Conservation (phyloP, 1,140 invertebrate species). For the Cheumatopsyche charites region DNA sequence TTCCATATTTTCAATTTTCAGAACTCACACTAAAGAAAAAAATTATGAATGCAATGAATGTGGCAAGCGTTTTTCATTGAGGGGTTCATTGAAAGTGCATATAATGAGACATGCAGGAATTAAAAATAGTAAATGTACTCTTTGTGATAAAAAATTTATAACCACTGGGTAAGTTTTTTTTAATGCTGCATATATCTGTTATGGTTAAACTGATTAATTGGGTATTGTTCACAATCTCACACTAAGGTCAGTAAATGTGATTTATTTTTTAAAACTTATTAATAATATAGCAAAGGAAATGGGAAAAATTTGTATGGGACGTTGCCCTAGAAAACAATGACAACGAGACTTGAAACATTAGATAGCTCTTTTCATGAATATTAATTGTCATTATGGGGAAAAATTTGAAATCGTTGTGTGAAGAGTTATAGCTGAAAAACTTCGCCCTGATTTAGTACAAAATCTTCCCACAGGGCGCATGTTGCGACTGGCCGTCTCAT, state of each 20-base stretch:
- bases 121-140: slow-evolving; percentile 28
- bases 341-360: neutral
- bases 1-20: slow-evolving; percentile 17
- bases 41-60: slow-evolving; percentile 43
- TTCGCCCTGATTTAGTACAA: too few species aligned
- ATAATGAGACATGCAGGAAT: slow-evolving; percentile 32
- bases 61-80: slow-evolving; percentile 36
- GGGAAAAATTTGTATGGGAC: too few species aligned
- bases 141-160: slow-evolving; percentile 37
- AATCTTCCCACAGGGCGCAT: too few species aligned
- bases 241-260: too few species aligned
- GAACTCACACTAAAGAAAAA: slow-evolving; percentile 43
- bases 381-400: too few species aligned
- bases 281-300: neutral
- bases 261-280: neutral
- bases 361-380: neutral
- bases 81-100: slow-evolving; percentile 30
- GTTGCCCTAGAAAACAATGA: neutral
- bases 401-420: too few species aligned
- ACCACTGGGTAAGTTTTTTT: slow-evolving; percentile 29
- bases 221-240: neutral
- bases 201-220: neutral
- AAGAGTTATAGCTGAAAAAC: too few species aligned
- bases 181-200: neutral
- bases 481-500: too few species aligned